These are phyloP conservation scores for Enteromius trimaculatus DNA, from an alignment of 2,797 vertebrate species.

Conservation along the genomic window DNA sequence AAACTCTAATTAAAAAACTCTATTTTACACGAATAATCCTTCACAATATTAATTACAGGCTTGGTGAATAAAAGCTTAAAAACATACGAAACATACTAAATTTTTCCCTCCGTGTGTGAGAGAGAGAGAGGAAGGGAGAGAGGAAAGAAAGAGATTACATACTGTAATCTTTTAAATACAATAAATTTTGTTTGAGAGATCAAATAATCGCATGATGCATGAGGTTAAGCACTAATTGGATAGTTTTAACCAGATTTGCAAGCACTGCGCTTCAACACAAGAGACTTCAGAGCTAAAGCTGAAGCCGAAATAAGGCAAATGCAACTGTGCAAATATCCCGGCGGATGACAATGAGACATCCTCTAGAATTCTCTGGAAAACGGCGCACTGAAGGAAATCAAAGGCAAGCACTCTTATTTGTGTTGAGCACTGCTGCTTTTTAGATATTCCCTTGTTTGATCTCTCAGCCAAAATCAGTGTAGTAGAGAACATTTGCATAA, in stretches of 20 bases:
- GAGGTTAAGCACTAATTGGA: neutral
- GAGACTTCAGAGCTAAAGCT: neutral
- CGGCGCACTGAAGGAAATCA: constrained; percentile 13
- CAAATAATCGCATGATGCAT: neutral
- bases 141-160: neutral
- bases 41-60: neutral
- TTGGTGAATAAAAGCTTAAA: neutral
- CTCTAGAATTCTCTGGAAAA: constrained; percentile 16
- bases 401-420: constrained; percentile 8
- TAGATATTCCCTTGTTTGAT: constrained; percentile 53
- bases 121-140: neutral
- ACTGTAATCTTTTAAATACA: neutral
- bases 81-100: neutral
- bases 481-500: constrained; percentile 52
- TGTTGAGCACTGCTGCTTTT: constrained; percentile 38
- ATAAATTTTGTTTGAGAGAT: neutral
- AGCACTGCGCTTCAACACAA: constrained; percentile 1
- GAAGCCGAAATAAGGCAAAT: neutral
- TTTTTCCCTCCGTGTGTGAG: neutral
- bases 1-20: neutral
- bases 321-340: neutral
- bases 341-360: constrained; percentile 32
- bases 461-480: constrained; percentile 54
- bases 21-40: neutral
- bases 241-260: neutral